Conservation (phyloP, 1,140 invertebrate species). For the Formica exsecta region DNA sequence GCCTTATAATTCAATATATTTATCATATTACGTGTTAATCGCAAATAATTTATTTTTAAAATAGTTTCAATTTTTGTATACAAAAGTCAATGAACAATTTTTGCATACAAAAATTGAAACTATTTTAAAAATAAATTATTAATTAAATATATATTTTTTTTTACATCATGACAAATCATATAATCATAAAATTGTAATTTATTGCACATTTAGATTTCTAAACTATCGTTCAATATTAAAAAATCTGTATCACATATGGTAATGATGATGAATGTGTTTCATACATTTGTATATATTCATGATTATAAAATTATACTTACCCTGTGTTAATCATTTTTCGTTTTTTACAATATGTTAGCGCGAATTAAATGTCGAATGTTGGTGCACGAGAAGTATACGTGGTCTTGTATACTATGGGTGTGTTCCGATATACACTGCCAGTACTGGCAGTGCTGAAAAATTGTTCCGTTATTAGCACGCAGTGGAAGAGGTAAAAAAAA, state of each 20-base stretch:
- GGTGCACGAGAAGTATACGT: too few relatives aligned
- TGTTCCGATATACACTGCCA: too few relatives aligned
- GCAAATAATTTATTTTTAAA: not conserved
- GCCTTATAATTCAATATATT: too few relatives aligned
- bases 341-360: not conserved
- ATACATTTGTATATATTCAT: too few relatives aligned
- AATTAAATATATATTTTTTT: not conserved
- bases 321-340: constrained; percentile 32
- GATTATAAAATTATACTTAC: not conserved
- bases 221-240: not conserved
- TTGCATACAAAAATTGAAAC: not conserved
- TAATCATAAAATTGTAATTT: too few relatives aligned
- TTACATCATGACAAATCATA: too few relatives aligned
- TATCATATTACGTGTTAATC: not conserved
- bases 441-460: too few relatives aligned
- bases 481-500: too few relatives aligned
- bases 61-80: not conserved
- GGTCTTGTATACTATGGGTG: too few relatives aligned
- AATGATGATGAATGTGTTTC: not conserved
- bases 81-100: not conserved
- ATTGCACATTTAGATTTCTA: not conserved
- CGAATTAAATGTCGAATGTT: not conserved
- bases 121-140: not conserved
- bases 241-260: not conserved
- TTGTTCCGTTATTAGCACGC: too few relatives aligned